Evolutionary conservation across 1,140 invertebrate species (phyloP), one percentile per base, ranked within the genome.

Genomic region (Drosophila repletoides): DNA sequence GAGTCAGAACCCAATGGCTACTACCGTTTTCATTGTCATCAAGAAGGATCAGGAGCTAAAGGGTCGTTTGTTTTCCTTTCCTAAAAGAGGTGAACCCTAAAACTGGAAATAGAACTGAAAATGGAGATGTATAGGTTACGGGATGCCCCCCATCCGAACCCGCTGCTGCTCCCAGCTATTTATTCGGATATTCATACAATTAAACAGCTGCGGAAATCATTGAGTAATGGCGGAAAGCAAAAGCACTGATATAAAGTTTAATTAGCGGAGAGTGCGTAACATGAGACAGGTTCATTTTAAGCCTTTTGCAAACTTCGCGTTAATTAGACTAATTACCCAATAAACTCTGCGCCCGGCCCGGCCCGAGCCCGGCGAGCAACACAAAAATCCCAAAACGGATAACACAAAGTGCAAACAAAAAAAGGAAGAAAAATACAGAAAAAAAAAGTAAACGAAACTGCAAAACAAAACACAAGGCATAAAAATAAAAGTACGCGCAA

Each of bases 251-350:
- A 14, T 28, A 66, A 58, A 58, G 48, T 63, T 70, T 52, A 67
- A 61, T 59, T 56, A 55, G 55, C 34, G 45, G 52, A 65, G 60
- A 65, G 60, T 43, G 52, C 29, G 61, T 67, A 52, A 40, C 34
- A 46, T 14, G 49, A 70, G 33, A 36, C 31, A 49, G 55, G 51
- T 43, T 51, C 41, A 60, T 61, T 58, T 63, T 24, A 43, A 41
- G 40, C 58, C 43, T 48, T 74, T 72, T 41, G 29, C 52, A 33
- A 66, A 49, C 48, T 58, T 17, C 10, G 38, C 56, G 58, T 55
- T 72, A 80, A 79, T 72, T 64, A 66, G 53, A 53, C 76, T 69
- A 69, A 81, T 77, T 75, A 63, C 46, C 46, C 48, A 74, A 74
- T 72, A 60, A 72, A 66, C 68, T 53, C 31, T 46, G 33, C 29